phyloP scores from a whole-genome alignment of 2,113 vertebrate species.

The Apaloderma vittatum region DNA sequence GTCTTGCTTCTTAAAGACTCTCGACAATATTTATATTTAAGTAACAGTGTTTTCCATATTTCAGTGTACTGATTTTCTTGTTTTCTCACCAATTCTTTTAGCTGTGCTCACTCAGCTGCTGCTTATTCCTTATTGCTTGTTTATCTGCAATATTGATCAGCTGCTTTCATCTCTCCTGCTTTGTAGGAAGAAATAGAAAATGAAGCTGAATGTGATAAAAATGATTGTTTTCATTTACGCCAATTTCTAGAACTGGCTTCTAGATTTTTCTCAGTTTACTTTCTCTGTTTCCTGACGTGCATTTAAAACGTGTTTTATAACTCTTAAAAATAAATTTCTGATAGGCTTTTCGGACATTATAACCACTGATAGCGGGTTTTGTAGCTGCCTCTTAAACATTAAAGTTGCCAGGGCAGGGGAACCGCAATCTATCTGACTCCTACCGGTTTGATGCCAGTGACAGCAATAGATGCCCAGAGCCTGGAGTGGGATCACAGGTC shows the following conservation, averaged over 20 bases:
- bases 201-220: background rate
- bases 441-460: background rate
- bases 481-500: background rate
- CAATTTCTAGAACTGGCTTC: background rate
- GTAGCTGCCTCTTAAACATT: background rate
- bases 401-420: background rate
- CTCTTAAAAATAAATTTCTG: background rate
- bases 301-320: background rate
- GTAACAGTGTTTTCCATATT: slow-evolving; percentile 3
- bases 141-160: background rate
- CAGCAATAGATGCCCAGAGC: background rate
- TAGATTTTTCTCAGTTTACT: slow-evolving; percentile 19
- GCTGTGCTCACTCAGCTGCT: background rate
- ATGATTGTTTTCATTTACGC: background rate
- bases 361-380: background rate
- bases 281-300: background rate
- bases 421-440: background rate
- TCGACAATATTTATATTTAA: slow-evolving; percentile 44
- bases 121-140: background rate
- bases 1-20: background rate
- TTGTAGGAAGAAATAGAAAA: background rate
- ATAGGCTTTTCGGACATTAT: background rate
- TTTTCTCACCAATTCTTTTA: background rate
- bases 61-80: background rate
- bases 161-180: background rate